These are phyloP conservation scores for Athalia rosae DNA, from an alignment of 2,888 invertebrate species.

Conservation along the genomic window DNA sequence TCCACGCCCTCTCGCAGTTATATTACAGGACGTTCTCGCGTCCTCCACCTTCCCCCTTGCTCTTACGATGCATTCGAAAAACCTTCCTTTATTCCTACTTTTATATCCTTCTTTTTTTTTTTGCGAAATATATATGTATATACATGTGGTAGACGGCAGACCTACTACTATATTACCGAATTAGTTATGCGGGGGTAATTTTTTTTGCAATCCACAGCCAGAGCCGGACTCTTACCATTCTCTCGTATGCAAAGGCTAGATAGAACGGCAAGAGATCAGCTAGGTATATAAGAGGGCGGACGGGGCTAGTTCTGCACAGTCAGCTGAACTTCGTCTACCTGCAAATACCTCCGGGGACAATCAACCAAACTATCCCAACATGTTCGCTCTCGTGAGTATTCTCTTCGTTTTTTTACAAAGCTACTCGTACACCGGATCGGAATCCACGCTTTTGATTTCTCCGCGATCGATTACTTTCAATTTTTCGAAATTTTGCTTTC, in stretches of 20 bases:
- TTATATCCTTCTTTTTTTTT: too few relatives aligned
- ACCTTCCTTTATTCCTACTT: too few relatives aligned
- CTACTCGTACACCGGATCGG: background rate
- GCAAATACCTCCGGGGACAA: background rate
- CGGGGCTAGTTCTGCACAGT: constrained; percentile 31
- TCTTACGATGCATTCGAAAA: too few relatives aligned
- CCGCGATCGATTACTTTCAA: background rate
- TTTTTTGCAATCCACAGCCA: constrained; percentile 46
- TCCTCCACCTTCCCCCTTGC: too few relatives aligned
- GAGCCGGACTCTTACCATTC: constrained; percentile 47
- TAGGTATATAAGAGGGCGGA: constrained; percentile 42
- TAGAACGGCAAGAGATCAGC: constrained; percentile 6
- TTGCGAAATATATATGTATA: too few relatives aligned
- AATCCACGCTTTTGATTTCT: background rate
- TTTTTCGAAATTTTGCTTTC: background rate
- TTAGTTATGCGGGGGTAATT: constrained; percentile 48
- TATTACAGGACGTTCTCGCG: too few relatives aligned
- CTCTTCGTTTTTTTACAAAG: too few relatives aligned
- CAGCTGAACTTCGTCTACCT: constrained; percentile 36
- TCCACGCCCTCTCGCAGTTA: too few relatives aligned
- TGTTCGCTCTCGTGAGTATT: constrained; percentile 80
- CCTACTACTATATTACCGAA: constrained; percentile 47
- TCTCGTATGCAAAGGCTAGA: constrained; percentile 36
- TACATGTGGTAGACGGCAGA: background rate
- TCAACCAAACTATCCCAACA: constrained; percentile 68